phyloP scores from a whole-genome alignment of 1,140 invertebrate species.

The Drosophila bipectinata region DNA sequence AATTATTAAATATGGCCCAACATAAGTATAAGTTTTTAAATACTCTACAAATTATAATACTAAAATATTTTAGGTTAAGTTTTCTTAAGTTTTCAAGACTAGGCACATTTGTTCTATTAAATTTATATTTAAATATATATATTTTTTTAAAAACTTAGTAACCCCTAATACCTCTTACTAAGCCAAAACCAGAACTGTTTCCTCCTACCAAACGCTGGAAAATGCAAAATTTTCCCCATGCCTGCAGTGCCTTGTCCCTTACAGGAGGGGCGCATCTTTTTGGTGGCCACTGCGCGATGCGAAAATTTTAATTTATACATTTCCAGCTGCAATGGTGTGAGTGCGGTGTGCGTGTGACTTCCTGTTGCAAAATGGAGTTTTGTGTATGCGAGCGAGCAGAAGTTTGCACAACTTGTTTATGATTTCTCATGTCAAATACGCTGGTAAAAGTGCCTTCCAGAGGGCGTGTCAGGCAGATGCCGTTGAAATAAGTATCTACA shows the following conservation, averaged over 20 bases:
- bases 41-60: slow-evolving; percentile 2
- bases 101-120: too few relatives aligned
- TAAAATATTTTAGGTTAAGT: background rate
- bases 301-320: slow-evolving; percentile 78
- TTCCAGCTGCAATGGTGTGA: slow-evolving; percentile 33
- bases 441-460: slow-evolving; percentile 51
- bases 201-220: background rate
- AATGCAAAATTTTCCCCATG: slow-evolving; percentile 28
- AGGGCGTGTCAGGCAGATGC: slow-evolving; percentile 39
- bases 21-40: background rate
- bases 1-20: slow-evolving; percentile 19
- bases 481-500: slow-evolving; percentile 68
- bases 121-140: too few relatives aligned
- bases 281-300: slow-evolving; percentile 51
- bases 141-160: background rate
- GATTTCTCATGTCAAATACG: slow-evolving; percentile 79
- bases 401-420: slow-evolving; percentile 78
- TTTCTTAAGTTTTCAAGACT: too few relatives aligned
- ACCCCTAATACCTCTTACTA: background rate
- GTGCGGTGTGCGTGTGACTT: slow-evolving; percentile 50
- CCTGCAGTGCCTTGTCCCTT: slow-evolving; percentile 16
- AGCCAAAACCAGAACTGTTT: slow-evolving; percentile 13
- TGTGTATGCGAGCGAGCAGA: slow-evolving; percentile 51
- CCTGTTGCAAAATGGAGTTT: slow-evolving; percentile 71
- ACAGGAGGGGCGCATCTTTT: slow-evolving; percentile 34